A percentile compares a stretch with the other conserved stretches of the same genome.
These are phyloP conservation scores for Acronicta aceris DNA, from an alignment of 2,888 invertebrate genomes.

Conservation along the genomic window DNA sequence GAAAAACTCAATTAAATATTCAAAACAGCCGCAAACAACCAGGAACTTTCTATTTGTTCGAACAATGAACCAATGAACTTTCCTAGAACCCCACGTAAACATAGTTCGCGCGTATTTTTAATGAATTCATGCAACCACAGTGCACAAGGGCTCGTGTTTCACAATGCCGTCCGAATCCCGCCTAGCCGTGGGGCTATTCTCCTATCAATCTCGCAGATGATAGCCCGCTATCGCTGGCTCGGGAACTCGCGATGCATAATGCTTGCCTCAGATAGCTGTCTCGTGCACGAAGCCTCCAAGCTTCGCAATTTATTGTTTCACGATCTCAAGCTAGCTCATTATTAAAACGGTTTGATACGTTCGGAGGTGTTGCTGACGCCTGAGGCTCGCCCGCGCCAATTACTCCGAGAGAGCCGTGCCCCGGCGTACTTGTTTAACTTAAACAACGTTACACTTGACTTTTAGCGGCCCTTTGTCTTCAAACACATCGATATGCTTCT, in stretches of 20 bases:
- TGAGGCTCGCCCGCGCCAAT: constrained; percentile 83
- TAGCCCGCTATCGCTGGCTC: constrained; percentile 82
- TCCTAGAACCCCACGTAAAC: constrained; percentile 55
- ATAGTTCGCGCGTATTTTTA: constrained; percentile 69
- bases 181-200: constrained; percentile 85
- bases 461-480: constrained; percentile 74
- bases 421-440: constrained; percentile 79
- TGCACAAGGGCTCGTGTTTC: constrained; percentile 66
- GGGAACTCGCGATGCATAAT: constrained; percentile 86
- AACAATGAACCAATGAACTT: constrained; percentile 47
- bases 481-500: constrained; percentile 38
- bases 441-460: constrained; percentile 78
- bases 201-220: constrained; percentile 89
- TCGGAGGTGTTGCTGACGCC: constrained; percentile 88
- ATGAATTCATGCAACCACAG: constrained; percentile 75
- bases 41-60: constrained; percentile 44
- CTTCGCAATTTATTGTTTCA: constrained; percentile 89
- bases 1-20: constrained; percentile 21
- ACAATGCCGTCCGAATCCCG: constrained; percentile 80
- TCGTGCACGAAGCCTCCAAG: constrained; percentile 88
- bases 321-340: constrained; percentile 88
- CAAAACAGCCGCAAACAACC: constrained; percentile 21
- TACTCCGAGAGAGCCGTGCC: constrained; percentile 75
- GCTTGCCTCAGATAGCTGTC: constrained; percentile 87
- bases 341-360: constrained; percentile 89